Evolutionary conservation across 1,140 invertebrate genomes (phyloP).

Genomic region (Solen grandis): DNA sequence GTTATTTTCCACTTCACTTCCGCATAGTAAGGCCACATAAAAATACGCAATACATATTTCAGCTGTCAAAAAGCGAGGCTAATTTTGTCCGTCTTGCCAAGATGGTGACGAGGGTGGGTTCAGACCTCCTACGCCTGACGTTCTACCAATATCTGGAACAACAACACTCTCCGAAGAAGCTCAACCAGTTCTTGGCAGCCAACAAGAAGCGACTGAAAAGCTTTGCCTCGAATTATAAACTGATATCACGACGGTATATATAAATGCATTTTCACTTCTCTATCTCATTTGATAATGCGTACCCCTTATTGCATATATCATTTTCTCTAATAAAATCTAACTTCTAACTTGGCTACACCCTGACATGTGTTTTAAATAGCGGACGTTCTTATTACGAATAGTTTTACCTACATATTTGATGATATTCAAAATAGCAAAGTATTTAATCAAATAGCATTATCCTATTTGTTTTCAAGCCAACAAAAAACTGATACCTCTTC

Average conservation of each 20-base stretch:
- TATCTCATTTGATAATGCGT: not conserved
- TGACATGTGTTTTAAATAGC: too few species aligned
- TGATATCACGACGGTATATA: constrained; percentile 30
- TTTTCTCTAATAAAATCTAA: not conserved
- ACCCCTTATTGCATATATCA: not conserved
- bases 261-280: not conserved
- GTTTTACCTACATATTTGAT: too few species aligned
- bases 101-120: constrained; percentile 29
- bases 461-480: too few species aligned
- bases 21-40: too few species aligned
- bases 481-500: too few species aligned
- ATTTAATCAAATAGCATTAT: too few species aligned
- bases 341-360: not conserved
- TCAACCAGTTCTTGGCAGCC: constrained; percentile 36
- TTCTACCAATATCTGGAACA: constrained; percentile 43
- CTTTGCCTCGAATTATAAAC: not conserved
- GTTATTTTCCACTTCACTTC: too few species aligned
- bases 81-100: constrained; percentile 42
- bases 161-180: constrained; percentile 32
- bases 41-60: too few species aligned
- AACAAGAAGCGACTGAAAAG: constrained; percentile 38
- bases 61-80: constrained; percentile 37
- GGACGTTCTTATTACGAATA: too few species aligned
- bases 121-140: constrained; percentile 35
- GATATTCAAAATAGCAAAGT: too few species aligned